phyloP scores from a whole-genome alignment of 2,888 invertebrate genomes.

The Opisthograptis luteolata region DNA sequence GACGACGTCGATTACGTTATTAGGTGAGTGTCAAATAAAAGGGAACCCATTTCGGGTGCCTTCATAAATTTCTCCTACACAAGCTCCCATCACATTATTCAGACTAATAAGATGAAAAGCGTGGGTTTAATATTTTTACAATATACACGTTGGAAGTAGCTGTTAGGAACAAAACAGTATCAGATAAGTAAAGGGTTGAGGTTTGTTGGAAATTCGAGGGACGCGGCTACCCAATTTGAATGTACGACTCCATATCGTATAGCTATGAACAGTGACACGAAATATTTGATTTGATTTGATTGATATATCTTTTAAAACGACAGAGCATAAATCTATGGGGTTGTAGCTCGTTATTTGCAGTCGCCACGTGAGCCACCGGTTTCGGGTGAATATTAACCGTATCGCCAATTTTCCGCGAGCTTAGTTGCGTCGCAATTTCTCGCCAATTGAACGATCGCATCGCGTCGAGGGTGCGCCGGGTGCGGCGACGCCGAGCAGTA shows the following conservation, averaged over 20 bases:
- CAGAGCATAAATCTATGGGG: conserved; percentile 79
- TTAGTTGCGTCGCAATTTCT: conserved; percentile 82
- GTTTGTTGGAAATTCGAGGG: conserved; percentile 37
- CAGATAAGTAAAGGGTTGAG: neutral
- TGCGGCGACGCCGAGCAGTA: conserved; percentile 47
- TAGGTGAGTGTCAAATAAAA: conserved; percentile 40
- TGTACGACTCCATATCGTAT: conserved; percentile 44
- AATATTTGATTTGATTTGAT: too few relatives aligned
- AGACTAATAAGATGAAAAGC: conserved; percentile 15
- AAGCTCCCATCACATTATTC: conserved; percentile 18
- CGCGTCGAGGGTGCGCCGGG: conserved; percentile 55
- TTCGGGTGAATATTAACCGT: conserved; percentile 84
- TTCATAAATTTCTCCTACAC: conserved; percentile 27
- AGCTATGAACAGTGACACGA: conserved; percentile 63
- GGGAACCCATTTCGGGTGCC: conserved; percentile 33
- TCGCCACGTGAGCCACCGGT: conserved; percentile 80
- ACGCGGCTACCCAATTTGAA: conserved; percentile 44
- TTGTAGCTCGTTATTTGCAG: conserved; percentile 81
- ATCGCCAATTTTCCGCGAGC: conserved; percentile 83
- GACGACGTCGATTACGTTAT: conserved; percentile 46
- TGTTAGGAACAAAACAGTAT: conserved; percentile 1
- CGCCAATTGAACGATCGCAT: conserved; percentile 83
- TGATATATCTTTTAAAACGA: conserved; percentile 82
- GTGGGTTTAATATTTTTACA: neutral
- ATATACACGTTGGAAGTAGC: conserved; percentile 1